These are phyloP conservation scores for Grammatotria lemairii DNA, from an alignment of 2,113 vertebrate genomes.

Conservation along the genomic window DNA sequence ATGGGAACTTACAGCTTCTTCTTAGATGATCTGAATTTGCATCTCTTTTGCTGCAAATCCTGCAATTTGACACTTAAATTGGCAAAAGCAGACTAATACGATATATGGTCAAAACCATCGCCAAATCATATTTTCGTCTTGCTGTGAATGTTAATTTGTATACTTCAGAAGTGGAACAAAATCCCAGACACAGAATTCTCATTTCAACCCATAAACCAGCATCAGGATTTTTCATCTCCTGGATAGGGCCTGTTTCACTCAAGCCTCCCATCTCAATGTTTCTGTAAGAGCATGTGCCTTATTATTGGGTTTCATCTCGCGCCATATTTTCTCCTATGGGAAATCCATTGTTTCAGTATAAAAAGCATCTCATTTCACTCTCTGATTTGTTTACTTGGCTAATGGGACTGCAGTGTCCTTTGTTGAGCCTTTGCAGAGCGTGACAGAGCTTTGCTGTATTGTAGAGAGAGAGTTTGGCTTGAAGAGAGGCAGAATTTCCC, in stretches of 20 bases:
- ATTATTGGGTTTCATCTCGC: constrained; percentile 55
- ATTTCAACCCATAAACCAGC: constrained; percentile 41
- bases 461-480: constrained; percentile 28
- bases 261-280: constrained; percentile 36
- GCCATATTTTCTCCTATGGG: constrained; percentile 60
- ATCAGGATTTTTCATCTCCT: constrained; percentile 27
- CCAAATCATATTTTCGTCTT: constrained; percentile 35
- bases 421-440: constrained; percentile 58
- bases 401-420: constrained; percentile 58
- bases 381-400: constrained; percentile 66
- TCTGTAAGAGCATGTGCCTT: constrained; percentile 48
- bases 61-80: constrained; percentile 20
- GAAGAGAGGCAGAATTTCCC: constrained; percentile 48
- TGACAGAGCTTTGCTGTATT: constrained; percentile 55
- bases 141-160: constrained; percentile 10
- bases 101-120: background rate
- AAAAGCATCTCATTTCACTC: constrained; percentile 66
- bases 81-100: background rate
- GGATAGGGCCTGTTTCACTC: constrained; percentile 26
- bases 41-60: constrained; percentile 20
- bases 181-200: constrained; percentile 38
- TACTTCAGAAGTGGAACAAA: constrained; percentile 8
- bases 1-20: background rate
- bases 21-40: constrained; percentile 21
- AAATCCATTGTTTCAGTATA: constrained; percentile 61